A percentile compares a stretch with the other conserved stretches of the same genome.
These are phyloP conservation scores for Plotosus lineatus DNA, from an alignment of 2,113 vertebrate species.

Conservation along the genomic window DNA sequence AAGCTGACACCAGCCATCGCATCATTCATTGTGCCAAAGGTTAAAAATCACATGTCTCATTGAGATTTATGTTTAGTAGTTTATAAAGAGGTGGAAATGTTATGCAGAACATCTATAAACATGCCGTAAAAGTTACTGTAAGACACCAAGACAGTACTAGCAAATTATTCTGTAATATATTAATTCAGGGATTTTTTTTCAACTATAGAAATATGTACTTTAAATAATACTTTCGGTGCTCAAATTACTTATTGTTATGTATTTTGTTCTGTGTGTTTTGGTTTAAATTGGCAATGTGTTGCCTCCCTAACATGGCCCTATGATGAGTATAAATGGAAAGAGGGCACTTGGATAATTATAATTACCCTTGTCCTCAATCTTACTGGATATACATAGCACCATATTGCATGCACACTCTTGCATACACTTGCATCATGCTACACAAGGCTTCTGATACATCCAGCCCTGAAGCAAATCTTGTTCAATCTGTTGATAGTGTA, in stretches of 20 bases:
- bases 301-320: slow-evolving; percentile 41
- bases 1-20: slow-evolving; percentile 33
- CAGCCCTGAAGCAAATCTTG: too few species aligned
- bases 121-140: not conserved
- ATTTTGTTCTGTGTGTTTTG: slow-evolving; percentile 11
- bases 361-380: slow-evolving; percentile 59
- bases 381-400: slow-evolving; percentile 67
- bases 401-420: slow-evolving; percentile 51
- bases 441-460: slow-evolving; percentile 46
- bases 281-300: slow-evolving; percentile 25
- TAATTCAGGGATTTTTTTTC: not conserved
- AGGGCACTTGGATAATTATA: slow-evolving; percentile 67
- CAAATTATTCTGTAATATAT: not conserved
- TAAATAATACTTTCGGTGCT: not conserved
- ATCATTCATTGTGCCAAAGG: slow-evolving; percentile 39
- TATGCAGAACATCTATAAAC: not conserved
- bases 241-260: not conserved
- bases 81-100: not conserved
- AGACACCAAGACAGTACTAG: not conserved
- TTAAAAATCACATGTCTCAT: slow-evolving; percentile 21
- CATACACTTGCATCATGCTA: slow-evolving; percentile 70
- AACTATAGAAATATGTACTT: not conserved
- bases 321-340: slow-evolving; percentile 59
- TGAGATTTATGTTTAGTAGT: slow-evolving; percentile 8
- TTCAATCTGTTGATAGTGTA: too few species aligned